Evolutionary conservation across 2,113 vertebrate species (phyloP).

Genomic region (Serinus canaria): DNA sequence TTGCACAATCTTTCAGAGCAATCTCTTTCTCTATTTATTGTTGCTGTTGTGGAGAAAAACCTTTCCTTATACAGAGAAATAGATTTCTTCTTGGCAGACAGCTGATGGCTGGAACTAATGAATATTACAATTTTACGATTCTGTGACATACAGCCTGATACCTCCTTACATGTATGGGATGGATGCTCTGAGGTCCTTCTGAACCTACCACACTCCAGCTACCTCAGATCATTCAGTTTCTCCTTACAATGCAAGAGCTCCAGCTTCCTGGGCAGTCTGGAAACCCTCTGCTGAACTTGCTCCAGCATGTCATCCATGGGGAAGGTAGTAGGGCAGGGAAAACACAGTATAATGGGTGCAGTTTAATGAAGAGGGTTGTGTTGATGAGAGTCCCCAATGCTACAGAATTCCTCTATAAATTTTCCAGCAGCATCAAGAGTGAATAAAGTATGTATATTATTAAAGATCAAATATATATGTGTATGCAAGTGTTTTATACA

Average conservation of each 20-base stretch:
- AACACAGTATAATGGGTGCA: background rate
- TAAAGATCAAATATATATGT: background rate
- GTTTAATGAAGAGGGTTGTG: background rate
- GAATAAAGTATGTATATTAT: background rate
- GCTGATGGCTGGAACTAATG: background rate
- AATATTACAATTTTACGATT: background rate
- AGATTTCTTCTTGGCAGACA: background rate
- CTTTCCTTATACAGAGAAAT: background rate
- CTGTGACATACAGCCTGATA: background rate
- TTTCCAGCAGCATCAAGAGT: background rate
- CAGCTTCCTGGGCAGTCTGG: background rate
- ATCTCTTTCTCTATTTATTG: background rate
- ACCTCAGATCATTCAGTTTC: background rate
- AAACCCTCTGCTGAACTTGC: background rate
- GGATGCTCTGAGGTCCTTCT: background rate
- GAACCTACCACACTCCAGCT: background rate
- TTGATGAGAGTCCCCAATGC: background rate
- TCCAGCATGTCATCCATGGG: background rate
- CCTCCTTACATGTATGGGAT: background rate
- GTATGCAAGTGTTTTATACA: fast-evolving
- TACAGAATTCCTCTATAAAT: background rate
- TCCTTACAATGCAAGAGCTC: background rate
- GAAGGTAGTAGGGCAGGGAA: background rate
- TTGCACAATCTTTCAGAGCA: background rate
- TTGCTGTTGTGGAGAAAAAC: background rate